Evolutionary conservation across 2,888 invertebrate species (phyloP).

Genomic region (Podotricha telesiphe): DNA sequence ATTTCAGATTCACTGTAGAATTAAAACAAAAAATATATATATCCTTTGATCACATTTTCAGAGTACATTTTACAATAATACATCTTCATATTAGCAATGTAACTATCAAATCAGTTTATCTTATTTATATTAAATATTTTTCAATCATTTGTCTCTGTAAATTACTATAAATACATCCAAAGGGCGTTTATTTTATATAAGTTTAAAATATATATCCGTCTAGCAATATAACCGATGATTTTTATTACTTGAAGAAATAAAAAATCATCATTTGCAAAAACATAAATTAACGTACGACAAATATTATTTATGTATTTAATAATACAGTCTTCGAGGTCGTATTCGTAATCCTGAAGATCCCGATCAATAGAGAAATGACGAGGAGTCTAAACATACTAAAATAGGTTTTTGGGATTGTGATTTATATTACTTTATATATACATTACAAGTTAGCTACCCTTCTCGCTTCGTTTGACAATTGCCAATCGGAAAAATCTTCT

Average conservation of each 20-base stretch:
- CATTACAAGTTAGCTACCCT: too few species aligned
- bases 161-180: neutral
- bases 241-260: neutral
- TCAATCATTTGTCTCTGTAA: neutral
- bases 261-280: neutral
- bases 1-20: neutral
- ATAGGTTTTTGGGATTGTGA: too few species aligned
- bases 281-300: neutral
- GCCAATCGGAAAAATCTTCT: too few species aligned
- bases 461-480: too few species aligned
- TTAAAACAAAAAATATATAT: neutral
- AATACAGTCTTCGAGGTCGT: neutral
- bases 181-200: neutral
- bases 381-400: too few species aligned
- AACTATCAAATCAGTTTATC: neutral
- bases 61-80: neutral
- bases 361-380: too few species aligned
- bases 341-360: neutral
- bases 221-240: neutral
- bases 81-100: too few species aligned
- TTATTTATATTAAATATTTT: neutral
- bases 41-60: neutral
- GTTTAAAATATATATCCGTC: neutral
- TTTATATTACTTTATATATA: too few species aligned
- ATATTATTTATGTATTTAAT: neutral